A percentile compares a stretch with the other conserved stretches of the same genome.
Conservation (phyloP, 92 coral and sea anemone genomes). For the Siderastrea radians region DNA sequence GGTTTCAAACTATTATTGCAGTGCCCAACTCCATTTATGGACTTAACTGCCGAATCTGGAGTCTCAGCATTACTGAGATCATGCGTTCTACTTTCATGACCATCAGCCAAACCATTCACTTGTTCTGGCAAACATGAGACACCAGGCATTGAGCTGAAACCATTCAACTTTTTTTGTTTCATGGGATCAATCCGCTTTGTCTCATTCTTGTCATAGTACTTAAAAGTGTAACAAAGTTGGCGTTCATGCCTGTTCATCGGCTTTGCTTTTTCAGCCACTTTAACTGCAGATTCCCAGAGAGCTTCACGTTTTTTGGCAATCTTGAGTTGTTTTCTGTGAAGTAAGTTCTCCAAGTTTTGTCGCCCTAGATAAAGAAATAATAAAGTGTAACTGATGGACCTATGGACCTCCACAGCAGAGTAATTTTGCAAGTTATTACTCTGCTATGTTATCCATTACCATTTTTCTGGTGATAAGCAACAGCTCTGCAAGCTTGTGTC, state of each 20-base stretch:
- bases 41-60: neutral
- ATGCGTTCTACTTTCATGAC: constrained; percentile 4
- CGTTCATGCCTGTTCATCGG: constrained; percentile 97
- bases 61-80: neutral
- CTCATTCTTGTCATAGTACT: constrained; percentile 81
- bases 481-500: too few species aligned
- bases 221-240: constrained; percentile 92
- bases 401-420: neutral
- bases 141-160: constrained; percentile 32
- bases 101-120: constrained; percentile 19
- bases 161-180: constrained; percentile 70
- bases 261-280: constrained; percentile 92
- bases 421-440: neutral
- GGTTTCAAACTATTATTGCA: constrained; percentile 7
- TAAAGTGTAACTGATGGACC: neutral
- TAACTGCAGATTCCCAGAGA: constrained; percentile 93
- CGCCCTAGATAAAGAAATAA: constrained; percentile 67
- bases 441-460: too few species aligned
- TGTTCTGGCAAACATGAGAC: constrained; percentile 22
- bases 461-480: too few species aligned
- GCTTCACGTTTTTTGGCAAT: constrained; percentile 82
- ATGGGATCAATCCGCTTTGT: constrained; percentile 51
- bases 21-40: constrained; percentile 8
- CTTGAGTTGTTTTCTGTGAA: constrained; percentile 84
- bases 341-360: constrained; percentile 87